Evolutionary conservation across 92 coral and sea anemone genomes (phyloP).

Genomic region (Porites cylindrica): DNA sequence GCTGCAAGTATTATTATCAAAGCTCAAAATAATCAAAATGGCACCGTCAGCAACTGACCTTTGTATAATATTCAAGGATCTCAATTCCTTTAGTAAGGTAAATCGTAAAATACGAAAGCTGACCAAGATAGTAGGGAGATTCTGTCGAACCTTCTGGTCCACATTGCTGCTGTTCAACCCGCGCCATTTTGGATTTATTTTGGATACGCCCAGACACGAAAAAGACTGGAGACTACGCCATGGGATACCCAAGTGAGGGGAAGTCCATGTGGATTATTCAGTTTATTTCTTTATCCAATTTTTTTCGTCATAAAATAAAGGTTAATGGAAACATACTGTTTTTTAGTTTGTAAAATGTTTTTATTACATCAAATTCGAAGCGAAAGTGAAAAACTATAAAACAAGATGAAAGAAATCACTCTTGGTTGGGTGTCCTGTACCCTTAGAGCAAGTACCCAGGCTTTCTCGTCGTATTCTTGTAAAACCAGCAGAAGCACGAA

Average conservation of each 20-base stretch:
- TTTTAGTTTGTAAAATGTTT: too few species aligned
- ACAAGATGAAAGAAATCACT: not conserved
- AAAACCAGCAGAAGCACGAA: not conserved
- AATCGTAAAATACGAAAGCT: constrained; percentile 87
- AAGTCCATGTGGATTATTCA: not conserved
- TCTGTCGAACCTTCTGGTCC: constrained; percentile 54
- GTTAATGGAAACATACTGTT: too few species aligned
- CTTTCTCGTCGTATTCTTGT: not conserved
- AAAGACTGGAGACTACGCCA: constrained; percentile 18
- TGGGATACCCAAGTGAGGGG: not conserved
- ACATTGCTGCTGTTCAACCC: constrained; percentile 73
- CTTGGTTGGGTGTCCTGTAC: not conserved
- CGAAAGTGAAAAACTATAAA: not conserved
- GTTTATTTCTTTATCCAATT: too few species aligned
- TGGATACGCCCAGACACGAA: constrained; percentile 37
- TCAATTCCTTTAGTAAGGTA: constrained; percentile 89
- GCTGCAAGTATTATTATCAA: not conserved
- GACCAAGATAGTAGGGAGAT: constrained; percentile 52
- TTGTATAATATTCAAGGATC: constrained; percentile 91
- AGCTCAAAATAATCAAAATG: not conserved
- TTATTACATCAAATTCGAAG: too few species aligned
- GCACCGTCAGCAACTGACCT: constrained; percentile 56
- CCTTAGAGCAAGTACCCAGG: not conserved
- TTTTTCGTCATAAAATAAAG: too few species aligned
- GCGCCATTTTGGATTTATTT: constrained; percentile 82